Evolutionary conservation across 1,140 invertebrate species (phyloP).

Genomic region (Pogonognathellus flavescens): DNA sequence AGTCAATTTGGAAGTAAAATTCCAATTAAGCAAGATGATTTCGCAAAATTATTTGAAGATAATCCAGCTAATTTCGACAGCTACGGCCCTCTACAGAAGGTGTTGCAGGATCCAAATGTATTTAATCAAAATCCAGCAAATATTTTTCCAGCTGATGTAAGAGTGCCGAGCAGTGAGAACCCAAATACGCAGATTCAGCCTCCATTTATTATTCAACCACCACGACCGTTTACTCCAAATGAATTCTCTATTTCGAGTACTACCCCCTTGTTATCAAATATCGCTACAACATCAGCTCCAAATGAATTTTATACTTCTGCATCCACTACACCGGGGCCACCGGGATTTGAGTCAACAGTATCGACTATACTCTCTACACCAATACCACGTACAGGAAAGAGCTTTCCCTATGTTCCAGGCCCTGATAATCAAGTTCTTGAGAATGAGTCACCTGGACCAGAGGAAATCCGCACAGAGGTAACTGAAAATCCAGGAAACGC

Average conservation of each 20-base stretch:
- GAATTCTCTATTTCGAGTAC: neutral
- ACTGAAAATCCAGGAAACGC: neutral
- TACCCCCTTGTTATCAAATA: neutral
- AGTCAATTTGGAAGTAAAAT: too few relatives aligned
- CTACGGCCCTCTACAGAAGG: constrained; percentile 22
- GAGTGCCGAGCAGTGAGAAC: neutral
- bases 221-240: neutral
- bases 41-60: constrained; percentile 19
- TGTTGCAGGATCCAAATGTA: neutral
- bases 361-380: constrained; percentile 25
- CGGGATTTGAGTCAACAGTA: neutral
- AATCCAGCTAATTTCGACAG: constrained; percentile 25
- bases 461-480: neutral
- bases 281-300: neutral
- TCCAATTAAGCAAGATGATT: neutral
- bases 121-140: constrained; percentile 16
- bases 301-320: neutral
- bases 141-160: neutral
- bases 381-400: constrained; percentile 11
- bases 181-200: constrained; percentile 18
- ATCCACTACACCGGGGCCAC: neutral
- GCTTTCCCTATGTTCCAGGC: neutral
- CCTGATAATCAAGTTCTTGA: neutral
- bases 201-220: neutral
- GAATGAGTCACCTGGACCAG: neutral